Base-by-base conservation (phyloP, 2,797 vertebrate genomes). In the Huso huso region DNA sequence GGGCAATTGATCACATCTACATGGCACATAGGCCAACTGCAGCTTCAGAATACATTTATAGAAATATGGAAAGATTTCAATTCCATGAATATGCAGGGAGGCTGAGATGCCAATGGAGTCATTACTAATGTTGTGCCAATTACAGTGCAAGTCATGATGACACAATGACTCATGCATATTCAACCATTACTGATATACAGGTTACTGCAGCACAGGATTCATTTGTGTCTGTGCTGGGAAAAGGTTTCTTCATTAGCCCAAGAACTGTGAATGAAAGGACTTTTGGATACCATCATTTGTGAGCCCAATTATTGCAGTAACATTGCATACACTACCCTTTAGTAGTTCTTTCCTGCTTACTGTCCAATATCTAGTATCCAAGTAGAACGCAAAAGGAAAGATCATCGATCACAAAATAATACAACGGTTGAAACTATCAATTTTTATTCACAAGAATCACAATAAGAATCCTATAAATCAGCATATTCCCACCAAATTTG, bases 51-150 rank as follows among this genome's bases (percentile, higher is more conserved):
- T 89, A 88, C 80, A 89, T 89, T 88, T 89, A 70, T 74, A 79
- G 74, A 65, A 77, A 75, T 63, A 73, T 80, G 84, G 82, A 86
- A 88, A 86, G 85, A 88, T 88, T 86, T 81, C 83, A 83, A 82
- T 80, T 74, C 83, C 88, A 90, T 89, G 87, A 92, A 90, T 91
- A 91, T 90, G 89, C 87, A 90, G 83, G 77, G 80, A 81, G 82
- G 85, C 64, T 58, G 61, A 86, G 84, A 90, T 88, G 87, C 86
- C 77, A 82, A 83, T 81, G 81, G 85, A 90, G 85, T 89, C 87
- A 89, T 88, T 90, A 87, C 88, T 90, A 91, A 91, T 89, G 88
- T 88, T 89, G 85, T 92, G 88, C 88, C 90, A 92, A 92, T 92
- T 92, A 92, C 87, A 89, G 86, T 87, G 82, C 86, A 86, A 89